phyloP scores from a whole-genome alignment of 2,888 invertebrate genomes.

The Hyposoter didymator region DNA sequence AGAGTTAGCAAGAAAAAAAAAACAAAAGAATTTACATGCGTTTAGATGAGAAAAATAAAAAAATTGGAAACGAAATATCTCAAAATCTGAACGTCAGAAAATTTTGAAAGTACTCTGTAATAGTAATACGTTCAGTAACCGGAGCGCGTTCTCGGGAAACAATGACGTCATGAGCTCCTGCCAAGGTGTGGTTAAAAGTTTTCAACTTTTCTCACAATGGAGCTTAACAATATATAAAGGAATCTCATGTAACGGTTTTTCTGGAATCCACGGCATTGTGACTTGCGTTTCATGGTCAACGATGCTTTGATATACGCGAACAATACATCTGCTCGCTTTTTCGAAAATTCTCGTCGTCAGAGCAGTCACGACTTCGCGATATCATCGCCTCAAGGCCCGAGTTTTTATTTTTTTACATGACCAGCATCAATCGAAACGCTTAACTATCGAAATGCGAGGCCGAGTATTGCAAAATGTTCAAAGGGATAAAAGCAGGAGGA shows the following conservation, averaged over 20 bases:
- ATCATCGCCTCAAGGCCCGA: not conserved
- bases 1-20: no score
- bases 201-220: not conserved
- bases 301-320: not conserved
- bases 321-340: not conserved
- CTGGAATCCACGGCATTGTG: slow-evolving; percentile 8
- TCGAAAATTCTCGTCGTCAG: not conserved
- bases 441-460: not conserved
- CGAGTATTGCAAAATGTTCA: not conserved
- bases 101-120: no score
- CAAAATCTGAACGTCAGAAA: no score
- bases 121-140: no score
- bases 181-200: not conserved
- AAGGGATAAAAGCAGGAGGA: not conserved
- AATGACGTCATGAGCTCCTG: slow-evolving; percentile 29
- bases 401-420: no score
- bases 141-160: not conserved
- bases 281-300: not conserved
- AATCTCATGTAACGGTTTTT: not conserved
- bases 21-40: no score
- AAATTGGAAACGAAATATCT: no score
- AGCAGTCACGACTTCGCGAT: not conserved
- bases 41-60: no score
- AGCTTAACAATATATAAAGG: not conserved
- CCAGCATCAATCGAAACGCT: not conserved